Base-by-base conservation (phyloP, 1,140 invertebrate species). In the Drosophila parvula region DNA sequence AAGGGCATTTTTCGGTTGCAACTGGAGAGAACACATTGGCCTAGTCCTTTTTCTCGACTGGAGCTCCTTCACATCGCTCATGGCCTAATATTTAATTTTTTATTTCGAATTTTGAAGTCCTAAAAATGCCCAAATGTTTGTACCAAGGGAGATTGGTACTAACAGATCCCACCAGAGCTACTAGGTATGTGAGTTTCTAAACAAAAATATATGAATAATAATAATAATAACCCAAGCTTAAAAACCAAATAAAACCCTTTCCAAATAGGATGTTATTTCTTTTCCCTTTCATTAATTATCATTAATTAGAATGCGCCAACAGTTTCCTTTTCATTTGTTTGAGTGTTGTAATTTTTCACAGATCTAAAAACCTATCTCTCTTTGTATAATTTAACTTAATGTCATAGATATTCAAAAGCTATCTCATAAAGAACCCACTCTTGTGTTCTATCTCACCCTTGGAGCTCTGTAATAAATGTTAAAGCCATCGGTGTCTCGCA, bases 101-200 rank as follows among this genome's bases (percentile, higher is more conserved):
- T 53, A 1, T 55, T n/a, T n/a, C 0, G 51, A 55, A 55, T 55
- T 55, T 55, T 38, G 51, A 38, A 38, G 11, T 7, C 22, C 8
- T 36, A 22, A 3, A 22, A 2, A 2, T 22, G 22, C 3, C 22
- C 22, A 22, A 22, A 22, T 22, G 22, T 22, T 22, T 22, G 22
- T 22, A 22, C 3, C 22, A 22, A 22, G 3, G 22, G 22, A 14
- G 30, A 5, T n/a, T n/a, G n/a, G n/a, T 40, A 12, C 3, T 2
- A 40, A 14, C 45, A 28, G 12, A 0, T 47, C 3, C 27, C 8
- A 14, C 27, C n/a, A 11, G 16, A n/a, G n/a, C 38, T 40, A n/a
- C 14, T n/a, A 30, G 22, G 22, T 22, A 3, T 22, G 22, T 22
- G n/a, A n/a, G n/a, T n/a, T n/a, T n/a, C n/a, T n/a, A 22, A 22